Conservation (phyloP, 2,797 vertebrate species). For the Gephyroberyx darwinii region DNA sequence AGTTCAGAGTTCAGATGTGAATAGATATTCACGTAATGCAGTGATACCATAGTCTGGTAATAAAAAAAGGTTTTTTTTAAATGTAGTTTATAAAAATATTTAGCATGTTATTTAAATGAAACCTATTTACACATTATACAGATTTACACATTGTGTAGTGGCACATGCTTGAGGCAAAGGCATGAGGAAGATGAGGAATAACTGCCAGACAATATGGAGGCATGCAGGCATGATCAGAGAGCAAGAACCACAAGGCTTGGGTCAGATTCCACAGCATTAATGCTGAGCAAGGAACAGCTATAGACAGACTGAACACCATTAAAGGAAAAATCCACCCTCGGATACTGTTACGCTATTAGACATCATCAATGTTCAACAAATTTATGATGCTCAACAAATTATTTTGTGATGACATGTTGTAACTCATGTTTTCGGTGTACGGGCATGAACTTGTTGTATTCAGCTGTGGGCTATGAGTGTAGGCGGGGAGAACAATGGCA, state of each 20-base stretch:
- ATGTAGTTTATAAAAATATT: too few species aligned
- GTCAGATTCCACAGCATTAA: constrained; percentile 36
- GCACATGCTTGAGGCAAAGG: constrained; percentile 28
- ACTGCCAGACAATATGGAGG: constrained; percentile 46
- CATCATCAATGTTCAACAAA: too few species aligned
- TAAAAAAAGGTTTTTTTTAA: not conserved
- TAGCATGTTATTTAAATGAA: not conserved
- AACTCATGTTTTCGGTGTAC: constrained; percentile 21
- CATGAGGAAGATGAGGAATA: not conserved
- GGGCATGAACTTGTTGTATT: constrained; percentile 8
- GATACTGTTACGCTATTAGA: too few species aligned
- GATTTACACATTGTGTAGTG: constrained; percentile 12
- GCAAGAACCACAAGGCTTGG: constrained; percentile 41
- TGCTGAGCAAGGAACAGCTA: constrained; percentile 46
- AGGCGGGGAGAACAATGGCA: not conserved
- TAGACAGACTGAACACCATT: constrained; percentile 1
- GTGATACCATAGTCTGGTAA: not conserved
- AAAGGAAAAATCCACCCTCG: constrained; percentile 12
- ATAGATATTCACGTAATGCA: not conserved
- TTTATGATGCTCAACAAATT: too few species aligned
- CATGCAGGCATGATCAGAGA: constrained; percentile 58
- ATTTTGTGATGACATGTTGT: constrained; percentile 26
- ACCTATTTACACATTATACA: constrained; percentile 22
- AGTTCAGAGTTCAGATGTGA: constrained; percentile 1
- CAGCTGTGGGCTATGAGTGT: constrained; percentile 13